Evolutionary conservation across 2,797 vertebrate genomes (phyloP).

Genomic region (Ammospiza maritima): DNA sequence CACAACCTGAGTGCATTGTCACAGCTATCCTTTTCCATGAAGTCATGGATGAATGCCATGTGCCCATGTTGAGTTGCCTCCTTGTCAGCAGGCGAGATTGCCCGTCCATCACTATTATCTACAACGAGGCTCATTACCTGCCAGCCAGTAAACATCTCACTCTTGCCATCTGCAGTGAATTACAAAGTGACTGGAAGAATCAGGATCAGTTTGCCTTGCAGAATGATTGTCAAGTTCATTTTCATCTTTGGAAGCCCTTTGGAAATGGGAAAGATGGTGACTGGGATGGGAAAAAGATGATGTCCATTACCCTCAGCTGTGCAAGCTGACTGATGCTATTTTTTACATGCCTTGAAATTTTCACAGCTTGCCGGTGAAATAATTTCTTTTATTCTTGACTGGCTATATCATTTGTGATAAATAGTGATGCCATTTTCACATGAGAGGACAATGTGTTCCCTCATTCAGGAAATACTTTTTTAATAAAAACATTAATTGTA

Average conservation of each 20-base stretch:
- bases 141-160: conserved; percentile 77
- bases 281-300: conserved; percentile 54
- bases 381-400: conserved; percentile 36
- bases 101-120: conserved; percentile 79
- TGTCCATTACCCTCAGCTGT: conserved; percentile 37
- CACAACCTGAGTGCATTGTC: conserved; percentile 59
- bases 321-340: conserved; percentile 43
- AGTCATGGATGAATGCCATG: conserved; percentile 68
- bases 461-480: conserved; percentile 48
- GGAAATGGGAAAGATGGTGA: conserved; percentile 60
- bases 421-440: conserved; percentile 42
- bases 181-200: conserved; percentile 80
- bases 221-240: conserved; percentile 78
- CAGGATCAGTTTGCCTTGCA: conserved; percentile 74
- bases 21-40: conserved; percentile 42
- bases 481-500: conserved; percentile 58
- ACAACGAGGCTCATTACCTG: conserved; percentile 77
- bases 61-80: conserved; percentile 62
- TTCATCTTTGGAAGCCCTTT: conserved; percentile 73
- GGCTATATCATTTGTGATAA: not conserved
- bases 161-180: conserved; percentile 81
- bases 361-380: conserved; percentile 51
- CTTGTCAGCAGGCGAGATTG: conserved; percentile 71
- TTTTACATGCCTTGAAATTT: conserved; percentile 59
- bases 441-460: conserved; percentile 30